These are phyloP conservation scores for Periparus ater DNA, from an alignment of 2,797 vertebrate species.

Conservation along the genomic window DNA sequence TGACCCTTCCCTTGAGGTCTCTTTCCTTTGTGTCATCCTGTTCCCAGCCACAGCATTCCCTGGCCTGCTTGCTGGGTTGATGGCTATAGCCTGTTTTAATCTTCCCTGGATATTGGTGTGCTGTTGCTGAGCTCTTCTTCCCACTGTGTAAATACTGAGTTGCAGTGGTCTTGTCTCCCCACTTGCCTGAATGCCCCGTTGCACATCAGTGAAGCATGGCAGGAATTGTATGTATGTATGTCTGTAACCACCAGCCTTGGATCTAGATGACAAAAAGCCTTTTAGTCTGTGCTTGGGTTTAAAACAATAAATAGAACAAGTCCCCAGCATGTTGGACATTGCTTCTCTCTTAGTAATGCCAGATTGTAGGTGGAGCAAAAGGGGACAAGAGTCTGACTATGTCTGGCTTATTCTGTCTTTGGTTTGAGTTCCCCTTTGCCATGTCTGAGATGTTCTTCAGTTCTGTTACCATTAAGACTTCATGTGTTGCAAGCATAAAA, in stretches of 20 bases:
- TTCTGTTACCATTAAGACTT: background rate
- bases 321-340: background rate
- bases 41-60: background rate
- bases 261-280: background rate
- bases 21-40: background rate
- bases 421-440: background rate
- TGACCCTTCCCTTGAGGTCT: background rate
- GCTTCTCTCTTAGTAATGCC: background rate
- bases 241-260: background rate
- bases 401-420: background rate
- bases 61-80: background rate
- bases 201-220: background rate
- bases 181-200: background rate
- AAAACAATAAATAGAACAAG: slow-evolving; percentile 4
- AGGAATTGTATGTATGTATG: fast-evolving
- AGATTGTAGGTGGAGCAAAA: background rate
- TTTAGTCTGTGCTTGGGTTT: background rate
- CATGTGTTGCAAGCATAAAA: background rate
- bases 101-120: background rate
- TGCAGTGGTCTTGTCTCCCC: background rate
- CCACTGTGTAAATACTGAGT: background rate
- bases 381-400: background rate
- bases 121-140: background rate
- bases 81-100: background rate
- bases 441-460: background rate